Evolutionary conservation across 1,140 invertebrate species (phyloP), one percentile per base, ranked within the genome.

Genomic region (Calephelis virginiensis): DNA sequence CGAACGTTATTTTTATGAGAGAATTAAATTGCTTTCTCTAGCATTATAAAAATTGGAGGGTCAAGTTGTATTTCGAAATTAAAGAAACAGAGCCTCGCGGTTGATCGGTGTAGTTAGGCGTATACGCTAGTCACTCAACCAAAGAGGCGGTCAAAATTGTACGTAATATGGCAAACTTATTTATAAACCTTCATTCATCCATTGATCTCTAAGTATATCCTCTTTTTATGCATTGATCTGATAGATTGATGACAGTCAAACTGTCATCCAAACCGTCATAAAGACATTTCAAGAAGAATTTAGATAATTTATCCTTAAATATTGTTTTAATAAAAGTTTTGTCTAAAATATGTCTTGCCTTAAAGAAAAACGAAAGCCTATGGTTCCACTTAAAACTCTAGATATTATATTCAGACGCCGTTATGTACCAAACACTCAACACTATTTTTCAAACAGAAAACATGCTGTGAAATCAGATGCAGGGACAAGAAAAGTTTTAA

Each of bases 401-500:
- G 86, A 89, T 70, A 70, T 89, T 48, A 88, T 91, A 75, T 90
- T 88, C 66, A 74, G 86, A 66, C 80, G 86, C 3, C 80, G 87
- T 6, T 84, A 91, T 72, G 78, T 91, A 50, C 79, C 75, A 56
- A 91, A 86, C 64, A 89, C 87, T 14, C 87, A 91, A 72, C 75
- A 81, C 71, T 91, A 91, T 69, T 90, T 89, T 72, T 66, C 89
- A 8, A 86, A 90, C 72, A 79, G 89, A 45, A 83, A 83, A 65
- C 82, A 84, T 72, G 76, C 82, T 50, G n/a, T 83, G 11, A 64
- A 64, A 4, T 61, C 70, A 38, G 73, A 76, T n/a, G 64, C 67
- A 47, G 59, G 17, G 37, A 69, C 66, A 43, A 66, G 61, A 40
- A 84, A 83, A 68, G 68, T 61, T 10, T 47, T 67, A 14, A 70